Conservation (phyloP, 2,797 vertebrate species). For the Liparis tanakae region DNA sequence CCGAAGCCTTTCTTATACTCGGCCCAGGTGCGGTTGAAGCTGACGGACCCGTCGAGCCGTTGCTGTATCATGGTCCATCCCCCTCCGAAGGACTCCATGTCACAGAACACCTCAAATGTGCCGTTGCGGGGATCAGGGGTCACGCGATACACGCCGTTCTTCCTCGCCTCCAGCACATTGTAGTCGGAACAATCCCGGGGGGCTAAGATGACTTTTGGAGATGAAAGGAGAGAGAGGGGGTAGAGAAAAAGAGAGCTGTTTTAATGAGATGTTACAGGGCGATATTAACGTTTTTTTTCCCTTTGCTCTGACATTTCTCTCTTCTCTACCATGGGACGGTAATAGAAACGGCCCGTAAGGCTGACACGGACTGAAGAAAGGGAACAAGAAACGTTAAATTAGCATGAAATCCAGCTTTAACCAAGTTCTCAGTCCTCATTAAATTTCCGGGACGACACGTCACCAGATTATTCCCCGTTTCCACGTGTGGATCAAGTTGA, state of each 20-base stretch:
- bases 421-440: slow-evolving; percentile 45
- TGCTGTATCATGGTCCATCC: slow-evolving; percentile 95
- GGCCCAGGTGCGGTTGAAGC: slow-evolving; percentile 92
- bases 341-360: slow-evolving; percentile 55
- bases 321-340: slow-evolving; percentile 34
- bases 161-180: slow-evolving; percentile 82
- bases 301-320: slow-evolving; percentile 45
- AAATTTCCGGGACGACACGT: slow-evolving; percentile 36
- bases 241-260: slow-evolving; percentile 1
- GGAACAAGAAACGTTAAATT: slow-evolving; percentile 42
- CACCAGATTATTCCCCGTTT: slow-evolving; percentile 10
- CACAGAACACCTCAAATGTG: slow-evolving; percentile 91
- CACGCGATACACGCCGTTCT: slow-evolving; percentile 87
- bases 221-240: slow-evolving; percentile 13
- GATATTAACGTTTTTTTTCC: slow-evolving; percentile 44
- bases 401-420: slow-evolving; percentile 45
- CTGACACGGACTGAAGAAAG: slow-evolving; percentile 23
- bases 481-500: slow-evolving; percentile 4
- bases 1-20: slow-evolving; percentile 96
- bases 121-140: slow-evolving; percentile 86
- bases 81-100: slow-evolving; percentile 92
- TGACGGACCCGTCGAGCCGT: slow-evolving; percentile 89
- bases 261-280: slow-evolving; percentile 40
- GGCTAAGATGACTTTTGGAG: slow-evolving; percentile 72
- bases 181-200: slow-evolving; percentile 92